Evolutionary conservation across 2,888 invertebrate genomes (phyloP).

Genomic region (Zaprionus lineosus): DNA sequence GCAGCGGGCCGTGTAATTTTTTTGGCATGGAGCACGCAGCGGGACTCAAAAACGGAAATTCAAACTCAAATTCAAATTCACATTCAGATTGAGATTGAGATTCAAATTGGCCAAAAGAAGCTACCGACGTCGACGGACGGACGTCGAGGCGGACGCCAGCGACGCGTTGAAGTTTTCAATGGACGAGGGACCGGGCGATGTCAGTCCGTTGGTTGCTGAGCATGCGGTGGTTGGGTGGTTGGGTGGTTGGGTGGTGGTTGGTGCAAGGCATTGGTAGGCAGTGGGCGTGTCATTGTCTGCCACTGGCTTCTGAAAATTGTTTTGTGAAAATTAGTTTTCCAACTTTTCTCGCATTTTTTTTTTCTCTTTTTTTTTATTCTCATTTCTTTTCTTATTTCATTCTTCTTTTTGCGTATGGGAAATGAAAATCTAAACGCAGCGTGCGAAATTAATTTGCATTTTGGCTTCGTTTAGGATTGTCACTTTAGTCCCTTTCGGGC

Average conservation of each 20-base stretch:
- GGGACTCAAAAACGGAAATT: conserved; percentile 60
- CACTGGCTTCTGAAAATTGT: conserved; percentile 67
- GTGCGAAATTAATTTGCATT: conserved; percentile 77
- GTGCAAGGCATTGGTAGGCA: not conserved
- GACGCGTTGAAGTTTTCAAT: conserved; percentile 34
- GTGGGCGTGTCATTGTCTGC: conserved; percentile 29
- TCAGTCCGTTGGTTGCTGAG: not conserved
- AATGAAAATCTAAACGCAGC: conserved; percentile 57
- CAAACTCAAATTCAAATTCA: conserved; percentile 46
- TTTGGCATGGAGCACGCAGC: conserved; percentile 46
- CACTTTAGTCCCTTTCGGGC: conserved; percentile 21
- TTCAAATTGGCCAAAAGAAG: conserved; percentile 68
- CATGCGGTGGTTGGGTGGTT: not conserved
- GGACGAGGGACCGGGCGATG: conserved; percentile 14
- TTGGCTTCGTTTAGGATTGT: conserved; percentile 44
- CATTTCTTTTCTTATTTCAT: conserved; percentile 9
- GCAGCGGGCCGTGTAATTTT: conserved; percentile 74
- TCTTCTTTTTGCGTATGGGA: conserved; percentile 16
- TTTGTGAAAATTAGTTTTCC: conserved; percentile 76
- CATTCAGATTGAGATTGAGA: conserved; percentile 58
- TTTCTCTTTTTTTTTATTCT: conserved; percentile 10
- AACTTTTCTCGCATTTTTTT: conserved; percentile 60
- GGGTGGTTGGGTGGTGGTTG: not conserved
- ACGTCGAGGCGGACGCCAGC: conserved; percentile 30
- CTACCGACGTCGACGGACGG: conserved; percentile 18